Evolutionary conservation across 2,797 vertebrate species (phyloP).

Genomic region (Myripristis murdjan): DNA sequence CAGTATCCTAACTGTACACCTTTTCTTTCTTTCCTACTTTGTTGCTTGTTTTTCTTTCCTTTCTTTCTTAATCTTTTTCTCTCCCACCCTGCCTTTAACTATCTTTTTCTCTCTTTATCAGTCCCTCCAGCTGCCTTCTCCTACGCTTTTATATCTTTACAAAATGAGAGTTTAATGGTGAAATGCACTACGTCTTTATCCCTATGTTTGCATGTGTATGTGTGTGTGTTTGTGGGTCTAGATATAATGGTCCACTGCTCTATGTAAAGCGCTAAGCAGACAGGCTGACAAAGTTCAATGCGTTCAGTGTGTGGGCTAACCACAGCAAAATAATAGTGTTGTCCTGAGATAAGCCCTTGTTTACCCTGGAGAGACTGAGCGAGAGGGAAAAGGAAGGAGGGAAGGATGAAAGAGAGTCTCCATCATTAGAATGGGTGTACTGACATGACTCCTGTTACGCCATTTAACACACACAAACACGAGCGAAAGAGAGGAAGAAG

Average conservation of each 20-base stretch:
- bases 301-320: constrained; percentile 59
- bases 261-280: constrained; percentile 66
- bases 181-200: not conserved
- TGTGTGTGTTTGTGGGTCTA: constrained; percentile 11
- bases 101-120: not conserved
- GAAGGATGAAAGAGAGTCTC: constrained; percentile 7
- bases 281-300: constrained; percentile 49
- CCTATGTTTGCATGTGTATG: not conserved
- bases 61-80: not conserved
- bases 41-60: no score
- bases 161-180: not conserved
- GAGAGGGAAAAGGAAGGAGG: constrained; percentile 7
- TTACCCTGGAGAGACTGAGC: constrained; percentile 65
- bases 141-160: not conserved
- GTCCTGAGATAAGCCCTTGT: constrained; percentile 63
- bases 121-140: not conserved
- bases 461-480: constrained; percentile 51
- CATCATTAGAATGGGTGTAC: constrained; percentile 29
- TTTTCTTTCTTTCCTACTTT: not conserved
- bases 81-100: not conserved
- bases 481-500: constrained; percentile 9
- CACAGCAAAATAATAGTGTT: constrained; percentile 66
- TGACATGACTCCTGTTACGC: constrained; percentile 57
- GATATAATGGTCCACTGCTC: constrained; percentile 35
- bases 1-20: not conserved